phyloP scores from a whole-genome alignment of 1,140 invertebrate genomes.

The Apis cerana region DNA sequence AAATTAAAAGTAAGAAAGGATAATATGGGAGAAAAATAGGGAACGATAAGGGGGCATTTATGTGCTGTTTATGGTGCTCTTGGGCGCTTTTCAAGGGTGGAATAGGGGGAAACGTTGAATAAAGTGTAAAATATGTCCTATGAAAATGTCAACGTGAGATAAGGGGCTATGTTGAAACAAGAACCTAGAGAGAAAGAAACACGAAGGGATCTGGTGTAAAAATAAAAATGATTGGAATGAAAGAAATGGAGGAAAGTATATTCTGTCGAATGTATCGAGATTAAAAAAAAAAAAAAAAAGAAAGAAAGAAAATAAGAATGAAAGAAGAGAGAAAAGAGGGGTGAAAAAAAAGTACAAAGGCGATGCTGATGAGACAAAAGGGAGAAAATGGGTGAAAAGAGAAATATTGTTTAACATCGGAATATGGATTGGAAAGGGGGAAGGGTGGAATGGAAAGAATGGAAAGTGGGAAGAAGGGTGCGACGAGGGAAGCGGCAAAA shows the following conservation, averaged over 20 bases:
- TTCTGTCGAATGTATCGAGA: background rate
- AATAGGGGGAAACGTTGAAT: background rate
- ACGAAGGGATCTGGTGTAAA: background rate
- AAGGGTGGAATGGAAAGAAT: background rate
- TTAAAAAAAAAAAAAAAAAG: background rate
- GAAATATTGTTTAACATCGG: slow-evolving; percentile 1
- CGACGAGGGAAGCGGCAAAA: background rate
- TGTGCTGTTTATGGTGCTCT: background rate
- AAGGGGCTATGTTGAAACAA: background rate
- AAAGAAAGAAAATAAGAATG: no score
- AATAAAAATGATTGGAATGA: background rate
- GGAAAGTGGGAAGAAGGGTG: background rate
- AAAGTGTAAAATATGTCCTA: background rate
- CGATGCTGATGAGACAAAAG: slow-evolving; percentile 40
- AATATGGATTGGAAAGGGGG: slow-evolving; percentile 5
- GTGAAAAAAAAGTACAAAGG: background rate
- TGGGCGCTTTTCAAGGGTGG: background rate
- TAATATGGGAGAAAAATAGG: background rate
- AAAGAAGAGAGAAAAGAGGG: background rate
- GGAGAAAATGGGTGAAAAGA: slow-evolving; percentile 15
- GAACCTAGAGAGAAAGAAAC: no score
- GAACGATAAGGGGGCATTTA: slow-evolving; percentile 9
- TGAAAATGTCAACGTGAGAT: slow-evolving; percentile 5
- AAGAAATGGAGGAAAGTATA: background rate
- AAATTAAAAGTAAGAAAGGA: slow-evolving; percentile 1